Conservation (phyloP, 2,888 invertebrate species). For the Cynaeus angustus region DNA sequence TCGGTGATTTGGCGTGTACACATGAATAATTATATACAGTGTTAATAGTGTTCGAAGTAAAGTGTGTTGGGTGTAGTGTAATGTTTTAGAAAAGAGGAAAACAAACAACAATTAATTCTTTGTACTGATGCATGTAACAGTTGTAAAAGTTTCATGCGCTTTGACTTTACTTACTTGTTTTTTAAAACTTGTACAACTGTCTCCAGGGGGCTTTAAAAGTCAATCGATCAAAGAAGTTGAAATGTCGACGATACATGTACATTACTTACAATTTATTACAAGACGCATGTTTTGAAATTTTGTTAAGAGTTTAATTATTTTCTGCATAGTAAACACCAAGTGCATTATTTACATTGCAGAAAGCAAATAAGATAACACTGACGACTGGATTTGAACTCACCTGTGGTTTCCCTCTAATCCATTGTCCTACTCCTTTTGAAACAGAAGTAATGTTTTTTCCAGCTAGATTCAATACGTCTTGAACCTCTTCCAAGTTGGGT, state of each 20-base stretch:
- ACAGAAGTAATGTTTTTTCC: conserved; percentile 91
- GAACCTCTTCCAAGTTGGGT: conserved; percentile 93
- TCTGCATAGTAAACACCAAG: conserved; percentile 28
- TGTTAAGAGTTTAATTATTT: conserved; percentile 12
- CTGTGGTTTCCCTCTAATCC: conserved; percentile 83
- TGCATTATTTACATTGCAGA: conserved; percentile 42
- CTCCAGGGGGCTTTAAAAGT: conserved; percentile 48
- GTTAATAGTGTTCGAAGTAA: conserved; percentile 27
- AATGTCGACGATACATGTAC: too few species aligned
- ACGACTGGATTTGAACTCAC: too few species aligned
- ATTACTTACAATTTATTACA: background rate
- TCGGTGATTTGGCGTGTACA: conserved; percentile 33
- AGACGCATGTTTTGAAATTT: conserved; percentile 16
- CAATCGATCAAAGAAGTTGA: too few species aligned
- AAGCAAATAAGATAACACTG: too few species aligned
- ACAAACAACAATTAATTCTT: conserved; percentile 27
- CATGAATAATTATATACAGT: conserved; percentile 38
- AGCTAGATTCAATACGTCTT: conserved; percentile 86
- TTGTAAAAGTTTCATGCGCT: conserved; percentile 58
- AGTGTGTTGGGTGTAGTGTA: conserved; percentile 37
- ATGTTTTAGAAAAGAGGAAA: conserved; percentile 21
- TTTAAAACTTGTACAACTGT: conserved; percentile 60
- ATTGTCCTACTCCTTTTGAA: conserved; percentile 92
- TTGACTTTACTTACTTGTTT: conserved; percentile 55
- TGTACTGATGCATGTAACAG: conserved; percentile 48